Percentiles rank a stretch among this genome's conserved stretches.
Conservation (phyloP, 92 coral and sea anemone species). For the Epizoanthus stellaris region DNA sequence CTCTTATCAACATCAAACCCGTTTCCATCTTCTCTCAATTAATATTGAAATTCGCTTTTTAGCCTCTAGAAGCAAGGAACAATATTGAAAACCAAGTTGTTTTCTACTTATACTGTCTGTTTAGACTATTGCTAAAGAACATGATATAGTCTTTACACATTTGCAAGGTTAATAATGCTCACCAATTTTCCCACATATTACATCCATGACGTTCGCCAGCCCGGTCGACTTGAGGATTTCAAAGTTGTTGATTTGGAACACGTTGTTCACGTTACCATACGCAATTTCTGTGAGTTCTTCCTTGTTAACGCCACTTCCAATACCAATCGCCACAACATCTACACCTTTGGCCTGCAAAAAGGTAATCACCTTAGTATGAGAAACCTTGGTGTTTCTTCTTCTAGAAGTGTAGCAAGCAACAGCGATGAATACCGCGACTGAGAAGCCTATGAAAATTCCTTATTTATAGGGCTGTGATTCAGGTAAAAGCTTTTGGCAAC, state of each 20-base stretch:
- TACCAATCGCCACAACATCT: neutral
- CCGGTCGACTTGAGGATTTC: neutral
- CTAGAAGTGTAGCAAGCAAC: too few species aligned
- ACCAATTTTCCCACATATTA: conserved; percentile 10
- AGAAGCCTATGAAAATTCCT: too few species aligned
- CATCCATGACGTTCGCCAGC: neutral
- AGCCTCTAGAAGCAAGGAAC: too few species aligned
- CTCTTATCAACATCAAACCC: too few species aligned
- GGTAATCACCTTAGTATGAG: neutral
- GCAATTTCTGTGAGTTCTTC: conserved; percentile 3
- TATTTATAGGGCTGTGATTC: too few species aligned
- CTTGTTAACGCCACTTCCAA: neutral
- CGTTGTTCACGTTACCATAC: conserved; percentile 10
- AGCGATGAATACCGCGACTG: too few species aligned
- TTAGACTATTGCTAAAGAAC: neutral
- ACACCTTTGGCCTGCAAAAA: conserved; percentile 14
- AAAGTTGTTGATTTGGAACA: neutral
- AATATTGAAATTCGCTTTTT: too few species aligned
- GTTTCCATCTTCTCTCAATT: too few species aligned
- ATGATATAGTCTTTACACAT: neutral
- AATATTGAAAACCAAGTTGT: too few species aligned
- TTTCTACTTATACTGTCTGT: too few species aligned
- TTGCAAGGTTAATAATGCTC: neutral
- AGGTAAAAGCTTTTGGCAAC: too few species aligned
- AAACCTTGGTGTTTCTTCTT: neutral